These are phyloP conservation scores for Dasypolia templi DNA, from an alignment of 2,888 invertebrate species.

Conservation along the genomic window DNA sequence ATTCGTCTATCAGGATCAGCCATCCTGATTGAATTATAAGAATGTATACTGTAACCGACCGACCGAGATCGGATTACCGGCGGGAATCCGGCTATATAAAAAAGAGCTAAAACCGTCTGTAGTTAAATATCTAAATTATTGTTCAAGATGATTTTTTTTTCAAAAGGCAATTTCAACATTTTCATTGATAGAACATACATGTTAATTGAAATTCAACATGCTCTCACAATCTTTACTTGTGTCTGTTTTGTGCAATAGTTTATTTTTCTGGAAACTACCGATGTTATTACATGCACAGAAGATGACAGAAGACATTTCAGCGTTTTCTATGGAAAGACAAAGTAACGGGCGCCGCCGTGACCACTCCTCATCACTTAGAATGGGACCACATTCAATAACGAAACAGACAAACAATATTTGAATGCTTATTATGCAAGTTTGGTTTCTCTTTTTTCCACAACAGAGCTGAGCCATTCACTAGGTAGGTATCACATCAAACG, in stretches of 20 bases:
- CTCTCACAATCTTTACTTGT: no score
- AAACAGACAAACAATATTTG: no score
- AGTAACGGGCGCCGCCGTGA: neutral
- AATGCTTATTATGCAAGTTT: no score
- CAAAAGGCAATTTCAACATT: no score
- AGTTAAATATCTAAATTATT: neutral
- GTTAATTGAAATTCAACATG: no score
- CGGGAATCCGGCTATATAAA: neutral
- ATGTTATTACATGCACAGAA: neutral
- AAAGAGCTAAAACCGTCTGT: constrained; percentile 1
- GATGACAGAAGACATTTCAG: neutral
- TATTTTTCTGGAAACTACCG: neutral
- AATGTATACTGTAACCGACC: constrained; percentile 34
- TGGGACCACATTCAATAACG: neutral
- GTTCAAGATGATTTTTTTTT: neutral
- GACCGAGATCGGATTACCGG: constrained; percentile 47
- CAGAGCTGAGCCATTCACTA: no score
- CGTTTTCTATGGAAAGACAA: neutral
- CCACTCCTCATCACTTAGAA: neutral
- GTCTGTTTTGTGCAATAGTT: neutral
- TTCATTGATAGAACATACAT: no score
- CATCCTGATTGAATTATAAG: constrained; percentile 49
- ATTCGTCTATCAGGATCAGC: constrained; percentile 51
- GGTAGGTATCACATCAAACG: neutral
- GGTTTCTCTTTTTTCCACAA: no score